A percentile compares a stretch with the other conserved stretches of the same genome.
Conservation (phyloP, 2,113 vertebrate species). For the Turdus rufiventris region DNA sequence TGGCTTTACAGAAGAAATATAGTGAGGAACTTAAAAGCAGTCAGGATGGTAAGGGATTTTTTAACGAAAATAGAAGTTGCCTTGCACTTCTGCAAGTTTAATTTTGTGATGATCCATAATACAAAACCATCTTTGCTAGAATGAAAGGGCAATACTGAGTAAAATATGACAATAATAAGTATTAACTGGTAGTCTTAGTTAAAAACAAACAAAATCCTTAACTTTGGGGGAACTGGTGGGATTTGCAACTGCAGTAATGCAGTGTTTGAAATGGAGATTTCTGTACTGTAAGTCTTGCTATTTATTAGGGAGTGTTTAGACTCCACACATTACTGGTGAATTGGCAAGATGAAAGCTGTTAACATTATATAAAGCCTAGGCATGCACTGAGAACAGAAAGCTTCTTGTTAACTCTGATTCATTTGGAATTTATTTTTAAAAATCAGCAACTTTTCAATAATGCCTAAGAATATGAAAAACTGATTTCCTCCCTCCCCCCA, state of each 20-base stretch:
- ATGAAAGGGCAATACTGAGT: neutral
- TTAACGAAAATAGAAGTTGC: conserved; percentile 56
- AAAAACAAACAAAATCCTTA: neutral
- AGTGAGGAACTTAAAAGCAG: conserved; percentile 99
- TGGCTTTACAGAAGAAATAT: conserved; percentile 99
- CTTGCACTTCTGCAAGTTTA: conserved; percentile 48
- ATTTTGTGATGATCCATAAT: conserved; percentile 10
- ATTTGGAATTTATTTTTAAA: neutral
- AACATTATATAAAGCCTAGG: neutral
- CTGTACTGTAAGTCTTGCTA: neutral
- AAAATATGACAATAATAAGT: neutral
- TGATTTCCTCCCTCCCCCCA: too few species aligned
- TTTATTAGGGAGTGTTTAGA: neutral
- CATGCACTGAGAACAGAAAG: neutral
- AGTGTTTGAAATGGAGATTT: neutral
- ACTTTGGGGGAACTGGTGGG: neutral
- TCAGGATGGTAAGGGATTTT: conserved; percentile 92
- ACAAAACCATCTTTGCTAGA: neutral
- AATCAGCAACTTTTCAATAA: neutral
- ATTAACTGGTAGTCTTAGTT: neutral
- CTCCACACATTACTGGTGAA: neutral
- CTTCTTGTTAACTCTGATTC: neutral
- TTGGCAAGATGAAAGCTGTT: neutral
- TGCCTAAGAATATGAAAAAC: neutral
- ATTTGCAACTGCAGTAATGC: neutral